Conservation (phyloP, 2,113 vertebrate genomes). For the Labeo rohita region DNA sequence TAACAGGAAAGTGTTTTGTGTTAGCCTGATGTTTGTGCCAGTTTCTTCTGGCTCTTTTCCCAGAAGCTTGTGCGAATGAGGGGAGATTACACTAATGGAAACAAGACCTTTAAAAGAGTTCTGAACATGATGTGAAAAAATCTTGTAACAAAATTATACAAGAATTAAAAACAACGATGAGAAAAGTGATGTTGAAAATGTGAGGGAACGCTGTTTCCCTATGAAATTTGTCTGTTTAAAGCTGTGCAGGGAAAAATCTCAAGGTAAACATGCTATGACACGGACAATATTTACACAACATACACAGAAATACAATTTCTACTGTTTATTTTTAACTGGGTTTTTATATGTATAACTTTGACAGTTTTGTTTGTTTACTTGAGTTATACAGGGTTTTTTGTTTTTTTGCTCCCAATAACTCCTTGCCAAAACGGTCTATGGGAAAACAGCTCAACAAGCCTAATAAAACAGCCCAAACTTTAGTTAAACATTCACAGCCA, state of each 20-base stretch:
- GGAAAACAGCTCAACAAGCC: not conserved
- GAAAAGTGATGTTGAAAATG: not conserved
- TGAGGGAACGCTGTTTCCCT: not conserved
- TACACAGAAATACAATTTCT: not conserved
- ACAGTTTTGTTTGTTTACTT: not conserved
- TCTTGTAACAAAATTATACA: not conserved
- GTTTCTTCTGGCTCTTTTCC: not conserved
- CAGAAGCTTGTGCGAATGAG: not conserved
- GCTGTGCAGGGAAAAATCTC: not conserved
- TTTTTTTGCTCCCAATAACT: not conserved
- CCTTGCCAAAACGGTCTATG: not conserved
- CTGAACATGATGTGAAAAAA: not conserved
- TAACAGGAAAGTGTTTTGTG: not conserved
- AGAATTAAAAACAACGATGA: not conserved
- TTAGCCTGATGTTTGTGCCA: not conserved
- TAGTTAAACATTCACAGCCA: not conserved
- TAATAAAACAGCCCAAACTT: not conserved
- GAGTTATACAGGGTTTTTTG: not conserved
- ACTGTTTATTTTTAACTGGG: not conserved
- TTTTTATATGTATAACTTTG: not conserved
- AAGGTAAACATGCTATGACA: not conserved
- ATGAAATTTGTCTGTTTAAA: not conserved
- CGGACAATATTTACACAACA: not conserved
- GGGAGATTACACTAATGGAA: not conserved
- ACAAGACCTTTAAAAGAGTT: not conserved